phyloP scores from a whole-genome alignment of 2,888 invertebrate species.

The Coenonympha glycerion region DNA sequence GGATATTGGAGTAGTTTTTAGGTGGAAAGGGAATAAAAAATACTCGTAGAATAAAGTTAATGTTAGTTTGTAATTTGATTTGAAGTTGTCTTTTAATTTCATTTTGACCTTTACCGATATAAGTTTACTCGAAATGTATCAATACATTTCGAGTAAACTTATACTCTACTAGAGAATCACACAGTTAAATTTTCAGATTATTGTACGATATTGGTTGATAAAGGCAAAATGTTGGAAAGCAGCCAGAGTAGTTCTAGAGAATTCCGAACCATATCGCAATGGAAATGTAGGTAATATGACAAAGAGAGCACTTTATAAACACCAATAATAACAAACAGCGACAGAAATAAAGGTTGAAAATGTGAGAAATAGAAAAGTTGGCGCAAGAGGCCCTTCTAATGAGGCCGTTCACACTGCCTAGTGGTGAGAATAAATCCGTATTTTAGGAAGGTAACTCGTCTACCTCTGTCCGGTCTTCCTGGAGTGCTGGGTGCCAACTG shows the following conservation, averaged over 20 bases:
- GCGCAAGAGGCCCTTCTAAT: slow-evolving; percentile 47
- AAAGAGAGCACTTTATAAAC: slow-evolving; percentile 44
- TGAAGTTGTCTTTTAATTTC: no score
- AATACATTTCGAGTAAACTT: no score
- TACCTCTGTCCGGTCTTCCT: slow-evolving; percentile 14
- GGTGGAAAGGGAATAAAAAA: no score
- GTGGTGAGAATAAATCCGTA: slow-evolving; percentile 5
- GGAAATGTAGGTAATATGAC: slow-evolving; percentile 37
- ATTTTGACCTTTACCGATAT: no score
- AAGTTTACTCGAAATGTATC: no score
- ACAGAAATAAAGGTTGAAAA: slow-evolving; percentile 62
- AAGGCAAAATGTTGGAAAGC: neutral
- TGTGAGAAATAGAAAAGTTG: slow-evolving; percentile 44
- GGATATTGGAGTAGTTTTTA: no score
- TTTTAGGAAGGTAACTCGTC: slow-evolving; percentile 20
- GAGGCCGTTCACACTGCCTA: slow-evolving; percentile 55
- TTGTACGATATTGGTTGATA: no score
- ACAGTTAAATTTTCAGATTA: no score
- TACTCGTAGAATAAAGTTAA: no score
- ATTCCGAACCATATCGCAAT: neutral
- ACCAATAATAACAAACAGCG: slow-evolving; percentile 52
- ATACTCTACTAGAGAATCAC: no score
- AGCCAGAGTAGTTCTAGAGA: neutral
- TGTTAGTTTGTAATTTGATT: no score
- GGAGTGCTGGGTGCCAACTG: slow-evolving; percentile 2